A percentile compares a stretch with the other conserved stretches of the same genome.
phyloP scores from a whole-genome alignment of 1,140 invertebrate species.

The Zeugodacus cucurbitae region DNA sequence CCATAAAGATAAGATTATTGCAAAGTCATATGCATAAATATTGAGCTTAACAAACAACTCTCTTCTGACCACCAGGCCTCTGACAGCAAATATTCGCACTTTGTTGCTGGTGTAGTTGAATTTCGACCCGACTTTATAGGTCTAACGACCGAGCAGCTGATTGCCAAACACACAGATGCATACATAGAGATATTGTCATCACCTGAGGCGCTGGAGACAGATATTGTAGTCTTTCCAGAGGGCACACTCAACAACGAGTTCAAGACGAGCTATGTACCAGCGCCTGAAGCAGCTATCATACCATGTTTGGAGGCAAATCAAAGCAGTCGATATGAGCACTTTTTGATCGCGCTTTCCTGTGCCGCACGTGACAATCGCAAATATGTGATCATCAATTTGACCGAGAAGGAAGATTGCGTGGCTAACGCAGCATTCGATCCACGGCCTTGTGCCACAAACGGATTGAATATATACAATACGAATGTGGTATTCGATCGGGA shows the following conservation, averaged over 20 bases:
- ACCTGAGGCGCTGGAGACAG: slow-evolving; percentile 62
- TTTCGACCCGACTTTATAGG: slow-evolving; percentile 52
- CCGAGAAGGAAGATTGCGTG: slow-evolving; percentile 72
- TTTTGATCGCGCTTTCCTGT: slow-evolving; percentile 53
- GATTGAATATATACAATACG: slow-evolving; percentile 73
- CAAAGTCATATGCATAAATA: not conserved
- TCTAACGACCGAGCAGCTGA: slow-evolving; percentile 48
- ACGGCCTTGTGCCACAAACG: slow-evolving; percentile 54
- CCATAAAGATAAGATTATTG: not conserved
- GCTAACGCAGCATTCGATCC: slow-evolving; percentile 47
- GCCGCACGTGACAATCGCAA: slow-evolving; percentile 48
- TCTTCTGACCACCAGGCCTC: not conserved
- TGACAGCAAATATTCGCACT: slow-evolving; percentile 57
- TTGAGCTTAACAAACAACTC: not conserved
- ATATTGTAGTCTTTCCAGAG: slow-evolving; percentile 90
- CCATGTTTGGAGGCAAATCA: slow-evolving; percentile 34
- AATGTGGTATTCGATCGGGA: slow-evolving; percentile 77
- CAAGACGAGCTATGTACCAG: slow-evolving; percentile 54
- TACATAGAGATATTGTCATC: slow-evolving; percentile 53
- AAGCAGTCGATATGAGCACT: slow-evolving; percentile 42
- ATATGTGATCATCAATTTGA: slow-evolving; percentile 80
- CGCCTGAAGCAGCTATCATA: not conserved
- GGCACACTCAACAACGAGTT: slow-evolving; percentile 65
- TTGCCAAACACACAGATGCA: slow-evolving; percentile 52
- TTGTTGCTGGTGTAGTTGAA: slow-evolving; percentile 69